Conservation (phyloP, 2,888 invertebrate genomes). For the Gonocerus acuteangulatus region DNA sequence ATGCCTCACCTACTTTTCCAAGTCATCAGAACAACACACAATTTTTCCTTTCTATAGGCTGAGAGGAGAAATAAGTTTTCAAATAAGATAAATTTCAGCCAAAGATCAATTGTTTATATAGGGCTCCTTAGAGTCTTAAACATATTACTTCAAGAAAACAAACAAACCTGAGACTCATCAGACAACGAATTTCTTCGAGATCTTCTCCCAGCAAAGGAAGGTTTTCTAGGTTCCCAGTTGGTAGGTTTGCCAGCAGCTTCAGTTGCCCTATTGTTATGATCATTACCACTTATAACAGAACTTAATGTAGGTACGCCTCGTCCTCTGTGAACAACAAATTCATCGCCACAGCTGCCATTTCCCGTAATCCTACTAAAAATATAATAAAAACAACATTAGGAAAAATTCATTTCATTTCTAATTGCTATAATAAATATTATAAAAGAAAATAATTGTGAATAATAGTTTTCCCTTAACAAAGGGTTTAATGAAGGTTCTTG, state of each 20-base stretch:
- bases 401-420: too few species aligned
- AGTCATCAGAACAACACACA: too few species aligned
- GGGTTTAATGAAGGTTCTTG: neutral
- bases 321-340: conserved; percentile 74
- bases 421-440: too few species aligned
- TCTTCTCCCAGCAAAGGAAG: conserved; percentile 70
- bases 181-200: conserved; percentile 75
- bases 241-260: conserved; percentile 69
- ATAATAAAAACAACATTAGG: conserved; percentile 36
- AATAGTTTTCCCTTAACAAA: too few species aligned
- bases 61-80: too few species aligned
- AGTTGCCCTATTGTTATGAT: conserved; percentile 40
- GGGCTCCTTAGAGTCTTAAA: too few species aligned
- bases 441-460: too few species aligned
- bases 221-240: conserved; percentile 69
- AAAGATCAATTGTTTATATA: too few species aligned
- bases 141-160: neutral
- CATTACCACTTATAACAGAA: conserved; percentile 45
- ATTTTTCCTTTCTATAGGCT: too few species aligned
- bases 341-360: conserved; percentile 44
- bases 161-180: conserved; percentile 62
- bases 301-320: conserved; percentile 70
- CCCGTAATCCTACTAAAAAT: conserved; percentile 10
- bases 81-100: too few species aligned
- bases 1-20: too few species aligned